A percentile compares a stretch with the other conserved stretches of the same genome.
Conservation (phyloP, 2,113 vertebrate species). For the Alaudala cheleensis region DNA sequence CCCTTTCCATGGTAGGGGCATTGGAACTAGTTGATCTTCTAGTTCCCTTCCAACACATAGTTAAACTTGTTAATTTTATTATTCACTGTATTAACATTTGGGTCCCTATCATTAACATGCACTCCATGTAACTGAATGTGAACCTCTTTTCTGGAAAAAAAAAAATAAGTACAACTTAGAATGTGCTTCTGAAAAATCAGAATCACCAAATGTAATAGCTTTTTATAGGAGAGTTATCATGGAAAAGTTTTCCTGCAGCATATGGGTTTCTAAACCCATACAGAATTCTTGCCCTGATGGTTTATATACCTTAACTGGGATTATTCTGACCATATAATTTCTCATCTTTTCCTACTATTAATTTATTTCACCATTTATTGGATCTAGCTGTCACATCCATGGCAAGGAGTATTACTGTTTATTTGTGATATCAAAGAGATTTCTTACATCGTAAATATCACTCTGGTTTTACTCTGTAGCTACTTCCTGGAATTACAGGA, state of each 20-base stretch:
- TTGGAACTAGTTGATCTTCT: not conserved
- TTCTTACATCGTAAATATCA: not conserved
- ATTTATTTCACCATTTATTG: not conserved
- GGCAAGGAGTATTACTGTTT: not conserved
- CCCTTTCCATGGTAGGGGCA: not conserved
- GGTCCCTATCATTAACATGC: not conserved
- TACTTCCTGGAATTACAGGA: not conserved
- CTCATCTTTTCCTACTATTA: not conserved
- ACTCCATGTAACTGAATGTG: not conserved
- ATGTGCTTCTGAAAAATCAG: not conserved
- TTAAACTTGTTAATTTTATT: not conserved
- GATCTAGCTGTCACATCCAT: not conserved
- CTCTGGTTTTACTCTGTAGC: not conserved
- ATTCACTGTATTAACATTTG: not conserved
- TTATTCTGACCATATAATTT: not conserved
- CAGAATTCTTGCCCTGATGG: not conserved
- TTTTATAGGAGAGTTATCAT: not conserved
- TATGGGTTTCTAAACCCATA: not conserved
- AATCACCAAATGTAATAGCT: not conserved
- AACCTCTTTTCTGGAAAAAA: not conserved
- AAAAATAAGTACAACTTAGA: not conserved
- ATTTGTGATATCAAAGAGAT: not conserved
- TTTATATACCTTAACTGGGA: not conserved
- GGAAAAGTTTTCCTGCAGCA: not conserved
- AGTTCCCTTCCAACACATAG: not conserved